Evolutionary conservation across 2,888 invertebrate genomes (phyloP), one percentile per base, ranked within the genome.

Genomic region (Imbricaverruca yamaguchii): DNA sequence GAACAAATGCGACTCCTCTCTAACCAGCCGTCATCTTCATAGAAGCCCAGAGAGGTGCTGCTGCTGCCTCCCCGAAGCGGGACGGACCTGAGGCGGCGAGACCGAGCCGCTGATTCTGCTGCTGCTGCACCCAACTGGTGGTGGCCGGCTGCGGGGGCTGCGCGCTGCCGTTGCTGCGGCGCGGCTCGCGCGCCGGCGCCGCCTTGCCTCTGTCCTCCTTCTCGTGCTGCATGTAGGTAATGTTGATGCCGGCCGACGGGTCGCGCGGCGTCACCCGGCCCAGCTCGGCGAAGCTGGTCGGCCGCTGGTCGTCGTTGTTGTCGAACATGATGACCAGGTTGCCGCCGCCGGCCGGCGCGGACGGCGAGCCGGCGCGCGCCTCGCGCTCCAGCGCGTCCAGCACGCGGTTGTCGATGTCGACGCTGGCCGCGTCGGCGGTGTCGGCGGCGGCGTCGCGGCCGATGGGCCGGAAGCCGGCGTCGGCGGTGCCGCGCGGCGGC

Each of bases 211-310:
- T 80, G 55, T 83, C 83, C 63, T 86, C 87, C 69, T 86, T 85
- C 23, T 87, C 87, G 83, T 87, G 91, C 83, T 90, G 90, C 87
- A 91, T 89, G 84, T 90, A 90, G 87, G 87, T 86, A 77, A 86
- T 85, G 82, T 86, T 86, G 81, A 86, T 86, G 63, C 83, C 82
- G 23, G 82, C 82, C 15, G 77, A 53, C 78, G 80, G 80, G 39
- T 89, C 88, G 82, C 87, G 88, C 67, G 83, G 83, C 81, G 84
- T 83, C 84, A 89, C 86, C 83, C 89, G 92, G 83, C 90, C 91
- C 82, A 93, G 88, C 86, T 93, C 93, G 59, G 93, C 93, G 88
- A 93, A 93, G 87, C 92, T 93, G 83, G 91, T 89, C 85, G 88
- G 91, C 89, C 87, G 91, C 89, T 79, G 59, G 21, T 79, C 56